These are phyloP conservation scores for Mormyrops attenuatus DNA, from an alignment of 2,797 vertebrate species.

Conservation along the genomic window DNA sequence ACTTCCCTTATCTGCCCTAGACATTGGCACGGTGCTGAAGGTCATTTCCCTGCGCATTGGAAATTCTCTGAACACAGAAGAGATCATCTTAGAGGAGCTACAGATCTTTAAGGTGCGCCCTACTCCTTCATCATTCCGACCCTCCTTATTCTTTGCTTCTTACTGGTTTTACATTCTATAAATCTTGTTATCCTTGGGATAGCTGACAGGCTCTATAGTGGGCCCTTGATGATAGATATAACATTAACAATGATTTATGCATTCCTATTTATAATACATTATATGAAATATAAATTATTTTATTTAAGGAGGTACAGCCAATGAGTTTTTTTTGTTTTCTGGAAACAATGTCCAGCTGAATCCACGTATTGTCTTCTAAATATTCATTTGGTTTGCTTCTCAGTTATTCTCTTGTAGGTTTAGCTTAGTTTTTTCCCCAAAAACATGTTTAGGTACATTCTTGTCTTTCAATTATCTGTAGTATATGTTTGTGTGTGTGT, in stretches of 20 bases:
- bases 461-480: neutral
- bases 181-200: neutral
- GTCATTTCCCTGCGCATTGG: slow-evolving; percentile 68
- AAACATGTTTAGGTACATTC: neutral
- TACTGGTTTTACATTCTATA: neutral
- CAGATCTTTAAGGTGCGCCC: slow-evolving; percentile 85
- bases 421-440: neutral
- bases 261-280: neutral
- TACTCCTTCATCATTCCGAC: neutral
- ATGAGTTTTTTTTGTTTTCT: neutral
- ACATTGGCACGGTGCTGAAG: slow-evolving; percentile 79
- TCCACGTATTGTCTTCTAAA: neutral
- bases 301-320: neutral
- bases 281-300: neutral
- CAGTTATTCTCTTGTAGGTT: neutral
- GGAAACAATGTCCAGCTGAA: neutral
- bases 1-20: slow-evolving; percentile 48
- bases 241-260: neutral
- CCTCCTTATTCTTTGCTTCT: neutral
- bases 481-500: neutral
- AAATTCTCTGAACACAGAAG: slow-evolving; percentile 64
- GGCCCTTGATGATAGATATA: neutral
- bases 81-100: slow-evolving; percentile 82
- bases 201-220: neutral
- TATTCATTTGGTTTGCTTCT: neutral